A percentile compares a stretch with the other conserved stretches of the same genome.
Conservation (phyloP, 2,797 vertebrate genomes). For the Notolabrus celidotus region DNA sequence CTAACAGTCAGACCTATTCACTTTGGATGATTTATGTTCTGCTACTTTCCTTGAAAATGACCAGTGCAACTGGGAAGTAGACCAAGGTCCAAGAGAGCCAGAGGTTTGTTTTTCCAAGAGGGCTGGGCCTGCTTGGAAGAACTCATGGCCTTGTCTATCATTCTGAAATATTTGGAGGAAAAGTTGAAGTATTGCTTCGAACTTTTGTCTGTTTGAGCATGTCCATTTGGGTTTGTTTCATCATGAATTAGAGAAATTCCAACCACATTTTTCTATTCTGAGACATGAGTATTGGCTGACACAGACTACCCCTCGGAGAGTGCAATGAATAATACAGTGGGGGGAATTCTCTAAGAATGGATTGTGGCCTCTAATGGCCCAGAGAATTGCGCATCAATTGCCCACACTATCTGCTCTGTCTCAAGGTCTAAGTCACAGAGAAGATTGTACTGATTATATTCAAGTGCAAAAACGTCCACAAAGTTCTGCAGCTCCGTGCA, state of each 20-base stretch:
- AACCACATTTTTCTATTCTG: background rate
- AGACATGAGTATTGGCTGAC: too few species aligned
- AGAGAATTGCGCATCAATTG: too few species aligned
- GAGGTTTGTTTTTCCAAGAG: slow-evolving; percentile 74
- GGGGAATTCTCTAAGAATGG: too few species aligned
- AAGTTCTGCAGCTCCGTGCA: too few species aligned
- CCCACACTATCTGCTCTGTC: too few species aligned
- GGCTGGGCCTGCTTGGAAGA: slow-evolving; percentile 69
- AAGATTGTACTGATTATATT: too few species aligned
- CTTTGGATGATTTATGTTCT: slow-evolving; percentile 81
- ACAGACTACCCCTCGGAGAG: too few species aligned
- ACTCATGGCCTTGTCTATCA: slow-evolving; percentile 76
- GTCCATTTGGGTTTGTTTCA: slow-evolving; percentile 55
- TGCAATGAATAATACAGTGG: too few species aligned
- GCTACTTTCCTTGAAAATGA: slow-evolving; percentile 75
- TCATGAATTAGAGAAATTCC: slow-evolving; percentile 20
- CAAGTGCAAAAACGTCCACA: too few species aligned
- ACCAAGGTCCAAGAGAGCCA: slow-evolving; percentile 76
- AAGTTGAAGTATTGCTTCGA: slow-evolving; percentile 68
- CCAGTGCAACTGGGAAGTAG: slow-evolving; percentile 76
- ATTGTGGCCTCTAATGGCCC: too few species aligned
- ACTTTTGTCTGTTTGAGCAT: slow-evolving; percentile 57
- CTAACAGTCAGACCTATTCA: slow-evolving; percentile 71
- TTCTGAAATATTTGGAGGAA: slow-evolving; percentile 63
- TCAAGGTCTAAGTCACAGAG: too few species aligned